Percentiles rank a stretch among this genome's conserved stretches.
Evolutionary conservation across 2,888 invertebrate genomes (phyloP).

Genomic region (Drosophila melanosoma): DNA sequence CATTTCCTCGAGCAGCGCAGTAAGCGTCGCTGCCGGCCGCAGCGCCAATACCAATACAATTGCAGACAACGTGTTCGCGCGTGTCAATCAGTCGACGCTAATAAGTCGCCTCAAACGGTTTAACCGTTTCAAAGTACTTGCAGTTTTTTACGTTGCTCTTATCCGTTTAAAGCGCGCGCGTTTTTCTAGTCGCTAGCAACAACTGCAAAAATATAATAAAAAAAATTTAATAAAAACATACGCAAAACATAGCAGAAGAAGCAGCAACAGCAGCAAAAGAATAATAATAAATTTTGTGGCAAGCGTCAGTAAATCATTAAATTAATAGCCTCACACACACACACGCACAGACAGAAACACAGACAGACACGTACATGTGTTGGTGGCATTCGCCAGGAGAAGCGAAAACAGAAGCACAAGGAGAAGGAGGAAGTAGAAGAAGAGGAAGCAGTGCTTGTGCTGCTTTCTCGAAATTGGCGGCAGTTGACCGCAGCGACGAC

Average conservation of each 20-base stretch:
- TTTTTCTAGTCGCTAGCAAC: conserved; percentile 45
- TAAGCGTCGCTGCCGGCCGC: conserved; percentile 54
- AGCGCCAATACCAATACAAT: conserved; percentile 39
- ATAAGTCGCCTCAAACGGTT: conserved; percentile 52
- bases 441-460: conserved; percentile 38
- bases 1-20: conserved; percentile 36
- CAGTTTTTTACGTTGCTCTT: conserved; percentile 16
- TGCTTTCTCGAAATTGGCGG: conserved; percentile 68
- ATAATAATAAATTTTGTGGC: conserved; percentile 72
- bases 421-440: background rate
- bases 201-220: conserved; percentile 2
- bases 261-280: conserved; percentile 26
- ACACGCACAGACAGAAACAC: conserved; percentile 14
- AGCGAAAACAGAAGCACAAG: conserved; percentile 8
- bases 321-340: conserved; percentile 70
- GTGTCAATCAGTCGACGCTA: conserved; percentile 61
- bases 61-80: conserved; percentile 60
- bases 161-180: conserved; percentile 38
- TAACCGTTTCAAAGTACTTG: conserved; percentile 30
- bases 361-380: conserved; percentile 40
- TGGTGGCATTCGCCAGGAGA: conserved; percentile 45
- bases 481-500: conserved; percentile 73
- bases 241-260: conserved; percentile 16
- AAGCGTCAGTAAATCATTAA: conserved; percentile 79
- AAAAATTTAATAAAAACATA: conserved; percentile 9